Base-by-base conservation (phyloP, 2,113 vertebrate species). In the Proterorhinus semilunaris region DNA sequence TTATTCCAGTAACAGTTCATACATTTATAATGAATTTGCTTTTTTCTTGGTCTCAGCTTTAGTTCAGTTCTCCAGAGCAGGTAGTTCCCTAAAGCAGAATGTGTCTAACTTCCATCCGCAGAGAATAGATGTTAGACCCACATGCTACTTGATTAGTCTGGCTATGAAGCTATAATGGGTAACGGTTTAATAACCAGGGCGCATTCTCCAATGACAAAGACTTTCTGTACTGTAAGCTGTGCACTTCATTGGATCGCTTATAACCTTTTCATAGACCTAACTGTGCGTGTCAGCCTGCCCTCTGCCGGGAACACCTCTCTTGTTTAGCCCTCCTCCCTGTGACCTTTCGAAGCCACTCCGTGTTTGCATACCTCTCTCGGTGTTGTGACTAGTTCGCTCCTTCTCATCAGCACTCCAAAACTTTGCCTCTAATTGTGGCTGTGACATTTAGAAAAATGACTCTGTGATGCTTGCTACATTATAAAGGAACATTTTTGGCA, bases 321-420 rank as follows among this genome's bases (percentile, higher is more conserved):
- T 77, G 71, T 80, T 80, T 71, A 66, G 61, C 74, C 68, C 83
- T 55, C 80, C 44, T 74, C 66, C 42, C 0, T 84, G 27, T 36
- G 83, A 85, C 84, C 82, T 89, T 86, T 86, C 27, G 67, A 78
- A 59, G 68, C 46, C 65, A 62, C 73, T 77, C 53, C 64, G 12
- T 86, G 83, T 85, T 87, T 88, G 74, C 79, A 66, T 69, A 75
- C 62, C 74, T 55, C 57, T 3, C 10, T 13, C 59, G 62, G 63
- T 89, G 77, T 77, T 90, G 71, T 82, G 83, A 83, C 84, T 78
- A 57, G 58, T 65, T 5, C 3, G 59, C 49, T 78, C 78, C 48
- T 78, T 86, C 72, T 45, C 12, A 1, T 17, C 9, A 68, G 47
- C 10, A 75, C 78, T 51, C 42, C 17, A 66, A 61, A 51, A 79